phyloP scores from a whole-genome alignment of 2,113 vertebrate species.

The Microcebus griseorufus region DNA sequence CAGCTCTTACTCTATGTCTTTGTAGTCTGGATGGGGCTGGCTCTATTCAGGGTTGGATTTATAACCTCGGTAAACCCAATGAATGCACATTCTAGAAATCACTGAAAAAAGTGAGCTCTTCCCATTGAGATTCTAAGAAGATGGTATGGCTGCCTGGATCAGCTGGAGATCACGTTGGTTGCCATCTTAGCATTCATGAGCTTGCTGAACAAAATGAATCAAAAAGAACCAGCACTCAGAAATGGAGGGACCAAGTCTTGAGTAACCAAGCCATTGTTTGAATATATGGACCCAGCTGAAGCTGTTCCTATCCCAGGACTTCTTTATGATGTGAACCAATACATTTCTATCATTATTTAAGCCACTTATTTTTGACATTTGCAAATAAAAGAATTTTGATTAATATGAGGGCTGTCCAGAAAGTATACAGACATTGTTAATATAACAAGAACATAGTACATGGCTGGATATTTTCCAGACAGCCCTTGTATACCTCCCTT shows the following conservation, averaged over 20 bases:
- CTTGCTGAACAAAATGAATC: not conserved
- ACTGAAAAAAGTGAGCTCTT: not conserved
- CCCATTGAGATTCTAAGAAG: not conserved
- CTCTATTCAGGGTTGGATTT: not conserved
- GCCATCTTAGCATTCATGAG: not conserved
- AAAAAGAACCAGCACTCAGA: not conserved
- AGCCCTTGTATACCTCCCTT: not conserved
- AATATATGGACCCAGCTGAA: not conserved
- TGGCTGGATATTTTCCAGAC: too few relatives aligned
- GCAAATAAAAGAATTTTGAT: conserved; percentile 10
- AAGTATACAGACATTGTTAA: too few relatives aligned
- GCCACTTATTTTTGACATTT: conserved; percentile 4
- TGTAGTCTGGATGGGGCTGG: not conserved
- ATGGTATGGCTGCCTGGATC: not conserved
- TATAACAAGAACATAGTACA: too few relatives aligned
- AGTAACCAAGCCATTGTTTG: not conserved
- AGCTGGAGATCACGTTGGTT: not conserved
- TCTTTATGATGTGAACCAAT: not conserved
- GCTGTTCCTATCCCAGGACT: too few relatives aligned
- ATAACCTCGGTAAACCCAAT: not conserved
- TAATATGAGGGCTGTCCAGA: not conserved
- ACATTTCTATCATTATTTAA: not conserved
- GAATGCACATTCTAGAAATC: conserved; percentile 20
- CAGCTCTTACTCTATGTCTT: not conserved
- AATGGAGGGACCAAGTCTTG: not conserved